These are phyloP conservation scores for Poeciliopsis presidionis DNA, from an alignment of 2,797 vertebrate species.

Conservation along the genomic window DNA sequence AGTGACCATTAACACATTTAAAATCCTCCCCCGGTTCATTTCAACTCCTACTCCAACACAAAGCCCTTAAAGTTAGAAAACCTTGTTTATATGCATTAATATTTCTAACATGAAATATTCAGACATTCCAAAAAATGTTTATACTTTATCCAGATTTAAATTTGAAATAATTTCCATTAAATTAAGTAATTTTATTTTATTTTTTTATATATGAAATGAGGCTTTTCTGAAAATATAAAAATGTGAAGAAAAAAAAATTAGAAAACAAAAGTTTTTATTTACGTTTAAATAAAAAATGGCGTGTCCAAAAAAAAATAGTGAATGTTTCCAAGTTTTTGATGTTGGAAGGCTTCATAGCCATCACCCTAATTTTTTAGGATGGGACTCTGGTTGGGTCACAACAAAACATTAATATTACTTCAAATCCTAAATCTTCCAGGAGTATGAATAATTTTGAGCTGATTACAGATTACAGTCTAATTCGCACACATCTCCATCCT, in stretches of 20 bases:
- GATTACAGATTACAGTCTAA: not conserved
- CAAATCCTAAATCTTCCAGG: not conserved
- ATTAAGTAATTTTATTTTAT: not conserved
- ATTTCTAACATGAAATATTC: not conserved
- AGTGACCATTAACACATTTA: conserved; percentile 53
- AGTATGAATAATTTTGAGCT: not conserved
- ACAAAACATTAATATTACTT: not conserved
- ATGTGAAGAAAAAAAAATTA: not conserved
- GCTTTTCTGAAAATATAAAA: not conserved
- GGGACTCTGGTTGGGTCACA: not conserved
- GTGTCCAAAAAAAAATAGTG: not conserved
- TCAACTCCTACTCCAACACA: conserved; percentile 34
- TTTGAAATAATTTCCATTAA: not conserved
- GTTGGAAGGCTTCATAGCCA: not conserved
- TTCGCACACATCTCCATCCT: not conserved
- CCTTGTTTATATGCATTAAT: not conserved
- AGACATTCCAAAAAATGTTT: not conserved
- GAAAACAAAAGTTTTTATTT: not conserved
- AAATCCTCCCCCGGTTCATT: conserved; percentile 54
- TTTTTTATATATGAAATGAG: not conserved
- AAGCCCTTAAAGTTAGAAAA: conserved; percentile 9
- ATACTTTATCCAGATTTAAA: not conserved
- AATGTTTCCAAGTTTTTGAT: not conserved
- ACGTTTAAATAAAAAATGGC: not conserved
- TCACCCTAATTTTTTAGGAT: not conserved